phyloP scores from a whole-genome alignment of 2,113 vertebrate species.

The Rattus rattus region DNA sequence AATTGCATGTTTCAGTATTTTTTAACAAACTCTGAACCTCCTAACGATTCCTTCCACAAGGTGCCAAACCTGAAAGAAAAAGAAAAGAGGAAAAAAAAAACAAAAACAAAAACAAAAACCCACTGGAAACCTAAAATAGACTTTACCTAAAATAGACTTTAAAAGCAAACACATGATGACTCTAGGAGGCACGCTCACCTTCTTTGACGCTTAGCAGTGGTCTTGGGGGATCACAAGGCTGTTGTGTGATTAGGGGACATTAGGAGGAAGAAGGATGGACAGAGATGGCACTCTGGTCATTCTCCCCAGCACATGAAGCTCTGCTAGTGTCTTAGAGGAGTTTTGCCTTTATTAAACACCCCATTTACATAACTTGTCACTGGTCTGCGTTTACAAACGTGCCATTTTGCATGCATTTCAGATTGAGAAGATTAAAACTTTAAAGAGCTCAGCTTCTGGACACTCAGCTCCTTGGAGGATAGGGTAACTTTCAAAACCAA shows the following conservation, averaged over 20 bases:
- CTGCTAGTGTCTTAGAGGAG: neutral
- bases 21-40: neutral
- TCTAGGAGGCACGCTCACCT: neutral
- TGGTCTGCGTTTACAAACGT: neutral
- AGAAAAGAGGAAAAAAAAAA: neutral
- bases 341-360: slow-evolving; percentile 38
- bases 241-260: neutral
- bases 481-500: slow-evolving; percentile 63
- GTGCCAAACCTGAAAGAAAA: slow-evolving; percentile 6
- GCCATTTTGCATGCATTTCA: slow-evolving; percentile 48
- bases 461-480: slow-evolving; percentile 21
- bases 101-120: neutral
- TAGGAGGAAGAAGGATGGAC: neutral
- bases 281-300: neutral
- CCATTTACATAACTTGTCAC: slow-evolving; percentile 28
- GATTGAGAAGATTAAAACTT: neutral
- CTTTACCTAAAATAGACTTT: neutral
- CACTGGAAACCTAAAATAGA: neutral
- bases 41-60: neutral
- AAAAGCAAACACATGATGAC: neutral
- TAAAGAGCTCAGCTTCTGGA: neutral
- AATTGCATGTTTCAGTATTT: neutral
- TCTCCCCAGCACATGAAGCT: neutral
- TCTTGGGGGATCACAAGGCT: accelerated
- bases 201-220: neutral